Base-by-base conservation (phyloP, 2,888 invertebrate species). In the Drosophila emarginata region DNA sequence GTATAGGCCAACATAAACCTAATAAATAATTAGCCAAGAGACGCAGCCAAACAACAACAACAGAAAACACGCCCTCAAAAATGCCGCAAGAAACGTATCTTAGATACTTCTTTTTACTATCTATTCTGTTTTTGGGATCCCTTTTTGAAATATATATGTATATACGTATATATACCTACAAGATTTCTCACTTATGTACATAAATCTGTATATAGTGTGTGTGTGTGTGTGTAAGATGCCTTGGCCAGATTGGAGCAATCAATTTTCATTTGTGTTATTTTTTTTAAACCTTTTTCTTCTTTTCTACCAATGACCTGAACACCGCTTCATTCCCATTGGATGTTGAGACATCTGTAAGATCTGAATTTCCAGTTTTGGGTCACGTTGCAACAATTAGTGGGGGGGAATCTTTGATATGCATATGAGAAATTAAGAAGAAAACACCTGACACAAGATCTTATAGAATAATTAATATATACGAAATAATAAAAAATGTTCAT, bases 11-110 rank as follows among this genome's bases (percentile, higher is more conserved):
- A 59, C 57, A 32, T 26, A 60, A 58, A 60, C 68, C 64, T 73
- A 78, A 87, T 87, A 88, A 85, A 85, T 88, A 88, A 88, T 87
- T 85, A 88, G 85, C 73, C 70, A 53, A 45, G 67, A 40, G 67
- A 26, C 5, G 26, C 5, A 26, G 9, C 32, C 32, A 32, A 28
- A 28, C 28, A 28, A 28, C 28, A 28, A 5, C 28, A 28, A 28
- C 28, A 23, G 37, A 70, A 64, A 75, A 72, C 82, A 84, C 88
- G 88, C 87, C 88, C 79, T 84, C 76, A 59, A 77, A 76, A 74
- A 65, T 61, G 64, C 74, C 71, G 64, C 65, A 61, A 65, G 50
- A 61, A 62, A 74, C 71, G 75, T 78, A 64, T 64, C 64, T 78
- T 63, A 72, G 76, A 71, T 78, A 66, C 53, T 14, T 45, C 11